Conservation (phyloP, 2,888 invertebrate species). For the Patella depressa region DNA sequence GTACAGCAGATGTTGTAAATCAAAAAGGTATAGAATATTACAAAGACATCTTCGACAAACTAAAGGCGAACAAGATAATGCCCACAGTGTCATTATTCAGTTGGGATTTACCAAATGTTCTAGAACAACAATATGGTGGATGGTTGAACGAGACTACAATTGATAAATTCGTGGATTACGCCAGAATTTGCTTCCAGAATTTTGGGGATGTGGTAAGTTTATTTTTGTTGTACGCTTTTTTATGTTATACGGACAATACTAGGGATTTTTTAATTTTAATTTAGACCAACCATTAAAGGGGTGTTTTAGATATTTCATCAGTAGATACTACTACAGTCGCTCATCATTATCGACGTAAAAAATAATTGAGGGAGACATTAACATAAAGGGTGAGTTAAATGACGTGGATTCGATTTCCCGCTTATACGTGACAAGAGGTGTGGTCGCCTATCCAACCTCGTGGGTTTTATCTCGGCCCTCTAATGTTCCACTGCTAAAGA, state of each 20-base stretch:
- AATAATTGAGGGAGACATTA: too few relatives aligned
- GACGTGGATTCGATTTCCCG: too few relatives aligned
- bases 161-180: constrained; percentile 68
- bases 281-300: too few relatives aligned
- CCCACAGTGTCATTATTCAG: constrained; percentile 76
- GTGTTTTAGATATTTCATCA: too few relatives aligned
- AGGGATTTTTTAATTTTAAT: too few relatives aligned
- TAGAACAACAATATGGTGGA: constrained; percentile 69
- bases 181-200: constrained; percentile 64
- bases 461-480: too few relatives aligned
- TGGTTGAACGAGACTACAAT: constrained; percentile 64
- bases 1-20: constrained; percentile 73
- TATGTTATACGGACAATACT: neutral
- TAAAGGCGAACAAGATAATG: constrained; percentile 75
- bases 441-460: too few relatives aligned
- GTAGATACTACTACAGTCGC: too few relatives aligned
- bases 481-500: too few relatives aligned
- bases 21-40: constrained; percentile 83
- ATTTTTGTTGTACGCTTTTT: neutral
- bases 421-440: too few relatives aligned
- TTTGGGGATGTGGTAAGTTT: constrained; percentile 68
- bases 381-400: too few relatives aligned
- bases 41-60: constrained; percentile 80
- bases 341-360: too few relatives aligned
- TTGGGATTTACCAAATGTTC: constrained; percentile 68